Base-by-base conservation (phyloP, 2,888 invertebrate species). In the Gastracanthus pulcherrimus region DNA sequence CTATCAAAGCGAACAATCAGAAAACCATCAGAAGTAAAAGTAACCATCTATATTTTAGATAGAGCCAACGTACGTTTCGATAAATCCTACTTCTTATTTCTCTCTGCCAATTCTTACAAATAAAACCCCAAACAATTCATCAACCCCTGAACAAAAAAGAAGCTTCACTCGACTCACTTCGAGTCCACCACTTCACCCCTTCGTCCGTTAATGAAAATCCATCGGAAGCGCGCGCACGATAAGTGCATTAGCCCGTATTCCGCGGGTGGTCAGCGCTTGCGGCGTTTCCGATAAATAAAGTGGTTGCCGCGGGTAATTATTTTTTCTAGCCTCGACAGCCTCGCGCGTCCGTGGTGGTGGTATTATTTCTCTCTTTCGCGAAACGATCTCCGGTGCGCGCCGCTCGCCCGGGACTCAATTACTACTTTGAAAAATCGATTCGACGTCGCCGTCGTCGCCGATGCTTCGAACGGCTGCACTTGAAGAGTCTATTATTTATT, bases 401-500 rank as follows among this genome's bases (percentile, higher is more conserved):
- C n/a, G n/a, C n/a, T n/a, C n/a, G n/a, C n/a, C 29, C 9, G 45
- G 36, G 67, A 67, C 41, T 41, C 67, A 69, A 55, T 67, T 60
- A 67, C n/a, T n/a, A n/a, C 67, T 51, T 13, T 3, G 55, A 4
- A 58, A 29, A 69, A 76, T 58, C 67, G 67, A 76, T 76, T 66
- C 23, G n/a, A 1, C 38, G 26, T 9, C 16, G 45, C 29, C 48
- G 11, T 31, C 36, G 23, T 3, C 23, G 34, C 26, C 4, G n/a
- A 6, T 29, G 3, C 62, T 7, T n/a, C n/a, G n/a, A 6, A 19
- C 48, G 3, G 48, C 48, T 9, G 55, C 48, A 19, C n/a, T n/a
- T n/a, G n/a, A 5, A 19, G 4, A 48, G 48, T 48, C 19, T 55
- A 55, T 55, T 55, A 55, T 55, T 26, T 55, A 55, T 55, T 55